Conservation (phyloP, 2,797 vertebrate genomes). For the Phrynocephalus vlangalii region DNA sequence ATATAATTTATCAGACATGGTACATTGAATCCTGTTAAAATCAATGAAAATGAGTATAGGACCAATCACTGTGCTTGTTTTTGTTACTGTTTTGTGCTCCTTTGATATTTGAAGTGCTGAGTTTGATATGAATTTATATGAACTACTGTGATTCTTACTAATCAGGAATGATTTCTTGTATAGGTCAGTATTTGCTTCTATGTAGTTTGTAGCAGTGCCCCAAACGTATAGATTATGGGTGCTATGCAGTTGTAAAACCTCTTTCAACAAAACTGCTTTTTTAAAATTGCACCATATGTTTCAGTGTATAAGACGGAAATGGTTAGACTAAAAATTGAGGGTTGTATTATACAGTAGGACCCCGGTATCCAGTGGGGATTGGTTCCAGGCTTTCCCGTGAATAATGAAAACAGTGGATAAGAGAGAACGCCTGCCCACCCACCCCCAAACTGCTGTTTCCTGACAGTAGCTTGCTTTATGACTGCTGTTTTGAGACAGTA, state of each 20-base stretch:
- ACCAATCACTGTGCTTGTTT: slow-evolving; percentile 43
- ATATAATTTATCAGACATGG: slow-evolving; percentile 54
- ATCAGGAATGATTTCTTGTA: not conserved
- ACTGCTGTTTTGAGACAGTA: too few species aligned
- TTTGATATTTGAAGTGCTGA: slow-evolving; percentile 46
- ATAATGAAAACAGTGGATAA: too few species aligned
- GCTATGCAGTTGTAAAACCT: not conserved
- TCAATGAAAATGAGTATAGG: slow-evolving; percentile 56
- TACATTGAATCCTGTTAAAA: slow-evolving; percentile 53
- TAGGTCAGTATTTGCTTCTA: not conserved
- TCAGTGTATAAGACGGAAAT: too few species aligned
- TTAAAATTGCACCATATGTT: not conserved
- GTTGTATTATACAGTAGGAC: too few species aligned
- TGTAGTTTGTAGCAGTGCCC: not conserved
- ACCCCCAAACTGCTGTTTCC: too few species aligned
- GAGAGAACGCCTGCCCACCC: too few species aligned
- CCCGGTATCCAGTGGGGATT: too few species aligned
- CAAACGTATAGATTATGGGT: not conserved
- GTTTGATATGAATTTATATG: slow-evolving; percentile 33
- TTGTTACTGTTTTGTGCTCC: slow-evolving; percentile 49
- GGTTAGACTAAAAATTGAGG: too few species aligned
- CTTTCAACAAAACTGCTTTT: not conserved
- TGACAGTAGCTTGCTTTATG: too few species aligned
- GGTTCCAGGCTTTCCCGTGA: too few species aligned
- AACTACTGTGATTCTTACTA: slow-evolving; percentile 9